Evolutionary conservation across 2,113 vertebrate species (phyloP).

Genomic region (Aptenodytes forsteri): DNA sequence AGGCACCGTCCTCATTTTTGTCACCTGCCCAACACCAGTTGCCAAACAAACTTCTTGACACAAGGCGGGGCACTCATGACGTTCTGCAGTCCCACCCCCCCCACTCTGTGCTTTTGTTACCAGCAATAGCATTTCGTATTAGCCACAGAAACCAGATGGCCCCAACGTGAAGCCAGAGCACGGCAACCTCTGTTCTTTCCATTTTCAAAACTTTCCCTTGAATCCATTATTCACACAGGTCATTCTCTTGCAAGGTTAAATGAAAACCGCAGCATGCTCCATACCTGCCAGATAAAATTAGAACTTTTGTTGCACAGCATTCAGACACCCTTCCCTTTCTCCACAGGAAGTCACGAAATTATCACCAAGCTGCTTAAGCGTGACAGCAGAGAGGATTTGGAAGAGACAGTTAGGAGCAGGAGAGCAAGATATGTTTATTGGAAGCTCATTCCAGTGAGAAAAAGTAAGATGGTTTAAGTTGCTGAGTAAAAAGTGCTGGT

Average conservation of each 20-base stretch:
- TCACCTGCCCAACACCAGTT: not conserved
- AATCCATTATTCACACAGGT: conserved; percentile 26
- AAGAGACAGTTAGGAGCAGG: not conserved
- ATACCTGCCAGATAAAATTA: conserved; percentile 20
- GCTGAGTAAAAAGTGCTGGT: not conserved
- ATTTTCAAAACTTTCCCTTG: conserved; percentile 5
- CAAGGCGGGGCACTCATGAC: rapidly evolving
- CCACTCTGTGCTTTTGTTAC: not conserved
- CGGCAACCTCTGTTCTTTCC: not conserved
- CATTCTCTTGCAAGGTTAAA: conserved; percentile 41
- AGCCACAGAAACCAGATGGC: not conserved
- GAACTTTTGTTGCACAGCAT: not conserved
- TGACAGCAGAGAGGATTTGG: conserved; percentile 34
- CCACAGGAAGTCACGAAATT: not conserved
- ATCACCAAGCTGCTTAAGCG: not conserved
- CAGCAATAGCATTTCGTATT: not conserved
- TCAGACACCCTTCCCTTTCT: conserved; percentile 4
- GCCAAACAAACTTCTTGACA: not conserved
- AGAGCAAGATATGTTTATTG: not conserved
- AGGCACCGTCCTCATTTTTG: not conserved
- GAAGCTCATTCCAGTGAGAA: not conserved
- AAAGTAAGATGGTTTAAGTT: not conserved
- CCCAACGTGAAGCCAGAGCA: not conserved
- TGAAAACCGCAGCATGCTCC: not conserved
- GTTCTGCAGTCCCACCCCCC: not conserved